phyloP scores from a whole-genome alignment of 2,113 vertebrate species.

The Chroicocephalus ridibundus region DNA sequence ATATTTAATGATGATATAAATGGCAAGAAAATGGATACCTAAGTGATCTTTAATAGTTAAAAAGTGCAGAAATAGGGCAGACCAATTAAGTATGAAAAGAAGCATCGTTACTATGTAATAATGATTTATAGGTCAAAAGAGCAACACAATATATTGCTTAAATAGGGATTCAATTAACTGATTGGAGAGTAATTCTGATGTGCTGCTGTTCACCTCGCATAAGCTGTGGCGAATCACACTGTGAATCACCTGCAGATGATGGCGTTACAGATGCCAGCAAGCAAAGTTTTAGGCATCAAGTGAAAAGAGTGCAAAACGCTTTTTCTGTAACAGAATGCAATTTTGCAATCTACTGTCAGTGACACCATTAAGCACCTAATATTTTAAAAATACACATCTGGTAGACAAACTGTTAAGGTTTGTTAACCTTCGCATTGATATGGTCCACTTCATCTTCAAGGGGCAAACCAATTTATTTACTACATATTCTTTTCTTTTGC shows the following conservation, averaged over 20 bases:
- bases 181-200: background rate
- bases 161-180: background rate
- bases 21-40: background rate
- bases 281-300: background rate
- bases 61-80: background rate
- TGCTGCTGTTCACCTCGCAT: background rate
- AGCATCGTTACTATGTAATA: background rate
- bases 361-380: background rate
- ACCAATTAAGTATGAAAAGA: background rate
- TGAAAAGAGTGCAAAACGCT: background rate
- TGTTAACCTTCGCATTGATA: background rate
- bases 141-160: background rate
- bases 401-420: background rate
- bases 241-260: background rate
- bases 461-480: background rate
- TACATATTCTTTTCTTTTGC: background rate
- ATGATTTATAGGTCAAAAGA: background rate
- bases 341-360: background rate
- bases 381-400: background rate
- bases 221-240: background rate
- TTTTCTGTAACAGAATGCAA: background rate
- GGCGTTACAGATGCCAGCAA: background rate
- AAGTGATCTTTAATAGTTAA: background rate
- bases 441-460: background rate
- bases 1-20: background rate